Evolutionary conservation across 2,113 vertebrate genomes (phyloP), one percentile per base, ranked within the genome.

Genomic region (Verasper variegatus): DNA sequence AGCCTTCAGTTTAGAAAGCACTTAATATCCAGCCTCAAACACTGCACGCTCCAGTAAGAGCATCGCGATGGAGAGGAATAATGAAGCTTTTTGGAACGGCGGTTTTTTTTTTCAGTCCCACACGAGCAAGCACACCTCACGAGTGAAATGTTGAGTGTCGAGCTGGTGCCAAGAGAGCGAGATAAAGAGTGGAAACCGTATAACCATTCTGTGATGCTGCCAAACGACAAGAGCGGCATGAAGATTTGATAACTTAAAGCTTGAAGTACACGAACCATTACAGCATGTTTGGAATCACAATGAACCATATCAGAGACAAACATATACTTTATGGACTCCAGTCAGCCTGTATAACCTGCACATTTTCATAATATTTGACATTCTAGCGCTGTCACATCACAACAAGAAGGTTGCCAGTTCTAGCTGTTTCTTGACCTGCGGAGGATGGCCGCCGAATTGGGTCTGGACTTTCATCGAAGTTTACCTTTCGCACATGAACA

Each of bases 1-100:
- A 88, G 89, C 81, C 71, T 86, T 90, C 87, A 75, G 80, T 89
- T 89, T 84, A 84, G 76, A 90, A 87, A 89, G 82, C 92, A 88
- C 88, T 92, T 90, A 88, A 92, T 89, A 82, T 78, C 68, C 77
- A 66, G 72, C 84, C 79, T 77, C 80, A 5, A 13, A 37, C 79
- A 77, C 85, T 76, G 24, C 51, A 60, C 61, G 80, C 85, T 84
- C 76, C 84, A 71, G 62, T 79, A 84, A 76, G 78, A 86, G 77
- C 83, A 55, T 79, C 13, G 0, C 0, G 71, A 81, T 78, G 78
- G 74, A 73, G 79, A 69, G 83, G 68, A 84, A 89, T 84, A 86
- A 89, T 81, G 82, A 85, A 71, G 81, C 65, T 78, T 90, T 84
- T 80, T 81, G 55, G 58, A 64, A 76, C 8, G 21, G n/a, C 18